Evolutionary conservation across 53 echinoderm and acorn worm genomes (phyloP).

Genomic region (Echinometra lucunter): DNA sequence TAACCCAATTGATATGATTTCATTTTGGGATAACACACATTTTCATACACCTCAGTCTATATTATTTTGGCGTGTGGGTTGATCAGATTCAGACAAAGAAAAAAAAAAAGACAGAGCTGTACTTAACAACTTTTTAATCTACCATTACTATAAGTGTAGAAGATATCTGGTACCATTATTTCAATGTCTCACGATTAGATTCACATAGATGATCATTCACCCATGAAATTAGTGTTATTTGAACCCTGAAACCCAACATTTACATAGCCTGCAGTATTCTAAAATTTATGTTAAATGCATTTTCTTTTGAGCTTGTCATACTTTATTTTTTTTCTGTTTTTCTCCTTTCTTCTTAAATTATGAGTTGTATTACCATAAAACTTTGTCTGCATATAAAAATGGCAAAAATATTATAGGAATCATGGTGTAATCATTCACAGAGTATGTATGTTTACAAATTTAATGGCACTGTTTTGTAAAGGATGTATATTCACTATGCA

Average conservation of each 20-base stretch:
- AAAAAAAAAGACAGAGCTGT: too few relatives aligned
- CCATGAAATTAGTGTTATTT: not conserved
- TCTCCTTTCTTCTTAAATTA: not conserved
- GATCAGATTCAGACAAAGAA: too few relatives aligned
- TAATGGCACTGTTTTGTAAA: not conserved
- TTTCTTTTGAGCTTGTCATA: not conserved
- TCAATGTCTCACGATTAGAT: too few relatives aligned
- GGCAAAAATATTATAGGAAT: not conserved
- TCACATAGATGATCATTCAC: not conserved
- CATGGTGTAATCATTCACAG: not conserved
- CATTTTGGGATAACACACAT: too few relatives aligned
- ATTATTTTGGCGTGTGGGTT: too few relatives aligned
- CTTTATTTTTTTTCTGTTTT: not conserved
- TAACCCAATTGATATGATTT: too few relatives aligned
- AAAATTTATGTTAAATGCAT: not conserved
- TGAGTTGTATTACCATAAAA: not conserved
- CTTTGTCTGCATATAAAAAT: not conserved
- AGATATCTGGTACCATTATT: too few relatives aligned
- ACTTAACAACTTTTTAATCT: too few relatives aligned
- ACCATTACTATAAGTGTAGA: too few relatives aligned
- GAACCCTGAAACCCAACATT: not conserved
- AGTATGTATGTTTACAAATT: not conserved
- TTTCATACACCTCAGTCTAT: too few relatives aligned
- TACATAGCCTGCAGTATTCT: not conserved
- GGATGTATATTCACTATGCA: not conserved